A percentile compares a stretch with the other conserved stretches of the same genome.
phyloP scores from a whole-genome alignment of 2,113 vertebrate genomes.

The Stomatorhinus ivindoensis region DNA sequence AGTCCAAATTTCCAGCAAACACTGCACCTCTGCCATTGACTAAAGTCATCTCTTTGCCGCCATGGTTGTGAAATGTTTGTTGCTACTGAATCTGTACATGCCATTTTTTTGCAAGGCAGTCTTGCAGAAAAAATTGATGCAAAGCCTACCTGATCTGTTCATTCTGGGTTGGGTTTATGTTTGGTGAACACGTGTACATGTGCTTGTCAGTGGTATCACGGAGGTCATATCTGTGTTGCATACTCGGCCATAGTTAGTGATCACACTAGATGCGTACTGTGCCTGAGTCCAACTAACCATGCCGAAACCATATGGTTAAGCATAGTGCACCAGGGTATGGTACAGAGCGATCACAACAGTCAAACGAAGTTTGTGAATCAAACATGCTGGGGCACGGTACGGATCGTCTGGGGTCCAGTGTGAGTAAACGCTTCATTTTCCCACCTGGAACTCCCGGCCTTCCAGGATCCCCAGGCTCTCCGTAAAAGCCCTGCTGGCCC shows the following conservation, averaged over 20 bases:
- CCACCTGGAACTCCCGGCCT: constrained; percentile 54
- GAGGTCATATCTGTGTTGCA: not conserved
- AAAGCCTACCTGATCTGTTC: not conserved
- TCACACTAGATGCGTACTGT: not conserved
- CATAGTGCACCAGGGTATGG: not conserved
- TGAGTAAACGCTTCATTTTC: not conserved
- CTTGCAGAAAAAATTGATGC: not conserved
- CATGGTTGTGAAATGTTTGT: not conserved
- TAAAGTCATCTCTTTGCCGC: not conserved
- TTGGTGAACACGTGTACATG: not conserved
- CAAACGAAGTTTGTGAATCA: not conserved
- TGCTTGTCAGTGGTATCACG: not conserved
- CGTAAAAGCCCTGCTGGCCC: constrained; percentile 59
- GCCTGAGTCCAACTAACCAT: not conserved
- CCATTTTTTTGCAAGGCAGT: not conserved
- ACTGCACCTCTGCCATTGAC: not conserved
- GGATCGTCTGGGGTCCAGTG: not conserved
- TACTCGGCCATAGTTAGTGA: not conserved
- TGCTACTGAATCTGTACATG: not conserved
- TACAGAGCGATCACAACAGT: not conserved
- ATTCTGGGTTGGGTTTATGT: not conserved
- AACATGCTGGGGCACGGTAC: not conserved
- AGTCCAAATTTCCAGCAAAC: not conserved
- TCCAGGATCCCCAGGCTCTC: constrained; percentile 59
- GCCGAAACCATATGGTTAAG: not conserved